A percentile compares a stretch with the other conserved stretches of the same genome.
These are phyloP conservation scores for Metellina segmentata DNA, from an alignment of 2,888 invertebrate genomes.

Conservation along the genomic window DNA sequence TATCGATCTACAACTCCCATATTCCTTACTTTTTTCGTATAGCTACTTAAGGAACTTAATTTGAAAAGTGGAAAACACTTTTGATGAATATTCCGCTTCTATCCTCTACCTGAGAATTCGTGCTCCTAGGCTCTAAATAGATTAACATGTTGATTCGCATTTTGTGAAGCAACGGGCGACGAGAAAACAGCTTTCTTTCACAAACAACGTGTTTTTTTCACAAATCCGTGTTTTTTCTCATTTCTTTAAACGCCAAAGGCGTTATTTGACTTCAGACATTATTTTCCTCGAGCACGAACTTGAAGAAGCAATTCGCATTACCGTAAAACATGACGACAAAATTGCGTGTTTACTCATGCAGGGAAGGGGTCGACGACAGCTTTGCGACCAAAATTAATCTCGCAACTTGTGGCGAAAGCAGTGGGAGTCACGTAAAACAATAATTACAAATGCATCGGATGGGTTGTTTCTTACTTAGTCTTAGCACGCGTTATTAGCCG, in stretches of 20 bases:
- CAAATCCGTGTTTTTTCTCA: neutral
- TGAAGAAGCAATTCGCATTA: conserved; percentile 14
- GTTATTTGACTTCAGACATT: conserved; percentile 13
- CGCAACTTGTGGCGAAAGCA: neutral
- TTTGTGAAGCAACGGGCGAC: neutral
- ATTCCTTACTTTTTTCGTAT: no score
- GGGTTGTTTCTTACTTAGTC: conserved; percentile 1
- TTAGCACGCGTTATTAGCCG: neutral
- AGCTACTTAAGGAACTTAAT: no score
- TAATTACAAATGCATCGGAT: conserved; percentile 19
- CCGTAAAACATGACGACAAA: conserved; percentile 12
- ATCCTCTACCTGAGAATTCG: neutral
- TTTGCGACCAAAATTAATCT: conserved; percentile 29
- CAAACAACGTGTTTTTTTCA: neutral
- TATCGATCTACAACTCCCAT: no score
- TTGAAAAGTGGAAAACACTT: no score
- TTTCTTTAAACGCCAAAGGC: neutral
- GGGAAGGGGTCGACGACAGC: conserved; percentile 3
- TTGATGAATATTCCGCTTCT: no score
- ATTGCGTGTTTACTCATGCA: conserved; percentile 21
- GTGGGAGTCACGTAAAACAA: conserved; percentile 8
- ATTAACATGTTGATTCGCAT: neutral
- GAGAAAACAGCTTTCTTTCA: neutral
- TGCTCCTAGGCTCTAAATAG: neutral
- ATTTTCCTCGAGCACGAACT: conserved; percentile 5